Percentiles rank a stretch among this genome's conserved stretches.
Conservation (phyloP, 2,113 vertebrate species). For the Cervus canadensis region DNA sequence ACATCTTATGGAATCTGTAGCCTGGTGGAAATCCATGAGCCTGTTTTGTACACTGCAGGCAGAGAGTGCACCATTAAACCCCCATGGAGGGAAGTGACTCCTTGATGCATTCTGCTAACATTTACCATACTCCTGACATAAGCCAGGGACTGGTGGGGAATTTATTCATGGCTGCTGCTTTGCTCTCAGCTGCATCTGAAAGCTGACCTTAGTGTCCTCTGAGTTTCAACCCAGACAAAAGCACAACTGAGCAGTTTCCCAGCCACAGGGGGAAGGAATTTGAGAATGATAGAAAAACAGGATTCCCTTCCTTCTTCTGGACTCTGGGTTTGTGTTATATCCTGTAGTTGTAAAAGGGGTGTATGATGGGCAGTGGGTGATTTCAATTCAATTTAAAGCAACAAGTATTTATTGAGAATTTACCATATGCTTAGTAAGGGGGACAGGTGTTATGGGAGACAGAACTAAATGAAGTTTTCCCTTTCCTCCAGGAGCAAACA, state of each 20-base stretch:
- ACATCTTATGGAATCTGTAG: neutral
- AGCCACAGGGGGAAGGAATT: neutral
- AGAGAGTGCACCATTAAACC: neutral
- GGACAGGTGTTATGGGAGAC: neutral
- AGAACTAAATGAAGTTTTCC: neutral
- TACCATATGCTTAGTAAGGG: neutral
- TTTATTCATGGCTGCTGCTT: neutral
- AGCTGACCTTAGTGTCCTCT: neutral
- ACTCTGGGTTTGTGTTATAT: neutral
- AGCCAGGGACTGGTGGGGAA: neutral
- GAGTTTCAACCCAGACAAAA: conserved; percentile 1
- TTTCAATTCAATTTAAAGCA: neutral
- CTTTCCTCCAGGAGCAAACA: neutral
- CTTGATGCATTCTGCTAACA: neutral
- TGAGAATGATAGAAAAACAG: neutral
- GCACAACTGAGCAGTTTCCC: neutral
- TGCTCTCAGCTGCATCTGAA: neutral
- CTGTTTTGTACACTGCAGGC: neutral
- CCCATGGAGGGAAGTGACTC: neutral
- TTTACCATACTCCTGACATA: neutral
- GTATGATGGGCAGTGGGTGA: neutral
- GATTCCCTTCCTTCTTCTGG: neutral
- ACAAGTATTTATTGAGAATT: neutral
- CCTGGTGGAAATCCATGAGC: neutral
- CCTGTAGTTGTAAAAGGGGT: neutral